A percentile compares a stretch with the other conserved stretches of the same genome.
Evolutionary conservation across 2,113 vertebrate species (phyloP).

Genomic region (Picathartes gymnocephalus): DNA sequence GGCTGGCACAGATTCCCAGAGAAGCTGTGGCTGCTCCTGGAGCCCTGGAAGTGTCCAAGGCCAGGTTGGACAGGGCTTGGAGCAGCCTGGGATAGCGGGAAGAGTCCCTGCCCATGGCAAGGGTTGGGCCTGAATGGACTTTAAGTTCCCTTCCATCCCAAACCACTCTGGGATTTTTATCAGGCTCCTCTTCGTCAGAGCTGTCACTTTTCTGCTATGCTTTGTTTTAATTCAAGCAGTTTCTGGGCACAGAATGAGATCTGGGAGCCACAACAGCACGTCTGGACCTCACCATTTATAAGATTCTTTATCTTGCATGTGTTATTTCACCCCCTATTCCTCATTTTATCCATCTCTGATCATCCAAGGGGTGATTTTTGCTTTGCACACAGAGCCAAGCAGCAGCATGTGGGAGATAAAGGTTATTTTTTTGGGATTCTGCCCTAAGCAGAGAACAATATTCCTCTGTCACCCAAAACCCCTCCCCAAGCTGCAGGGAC

Average conservation of each 20-base stretch:
- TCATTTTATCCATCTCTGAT: background rate
- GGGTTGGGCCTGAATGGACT: fast-evolving
- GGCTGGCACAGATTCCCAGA: background rate
- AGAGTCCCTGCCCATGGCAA: background rate
- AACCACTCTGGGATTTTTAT: no score
- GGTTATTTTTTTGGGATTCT: background rate
- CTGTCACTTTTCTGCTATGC: background rate
- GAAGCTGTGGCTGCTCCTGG: background rate
- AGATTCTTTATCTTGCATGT: background rate
- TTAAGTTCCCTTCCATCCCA: background rate
- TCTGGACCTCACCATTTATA: background rate
- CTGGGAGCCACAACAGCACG: fast-evolving
- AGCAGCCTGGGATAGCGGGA: fast-evolving
- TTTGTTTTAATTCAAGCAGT: background rate
- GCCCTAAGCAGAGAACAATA: background rate
- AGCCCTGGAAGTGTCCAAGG: background rate
- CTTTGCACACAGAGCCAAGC: background rate
- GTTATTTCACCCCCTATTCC: background rate
- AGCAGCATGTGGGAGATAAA: background rate
- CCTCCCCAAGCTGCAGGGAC: background rate
- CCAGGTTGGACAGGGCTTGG: fast-evolving
- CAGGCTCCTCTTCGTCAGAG: background rate
- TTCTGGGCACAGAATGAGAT: background rate
- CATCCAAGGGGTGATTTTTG: background rate
- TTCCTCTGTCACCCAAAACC: background rate